A percentile compares a stretch with the other conserved stretches of the same genome.
Conservation (phyloP, 2,113 vertebrate species). For the Hippoglossus stenolepis region DNA sequence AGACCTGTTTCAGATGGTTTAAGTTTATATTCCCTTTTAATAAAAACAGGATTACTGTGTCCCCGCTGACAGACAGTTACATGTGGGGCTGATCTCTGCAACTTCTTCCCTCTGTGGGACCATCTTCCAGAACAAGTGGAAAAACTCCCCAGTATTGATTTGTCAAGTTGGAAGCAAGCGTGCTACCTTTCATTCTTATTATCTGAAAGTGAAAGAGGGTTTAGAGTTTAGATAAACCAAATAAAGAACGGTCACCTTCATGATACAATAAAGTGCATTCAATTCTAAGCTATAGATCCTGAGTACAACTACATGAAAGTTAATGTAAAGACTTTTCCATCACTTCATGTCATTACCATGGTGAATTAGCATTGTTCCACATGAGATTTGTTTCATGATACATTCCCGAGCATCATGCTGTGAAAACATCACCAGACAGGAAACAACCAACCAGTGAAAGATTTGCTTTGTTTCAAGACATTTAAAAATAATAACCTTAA, state of each 20-base stretch:
- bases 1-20: conserved; percentile 67
- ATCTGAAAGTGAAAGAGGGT: background rate
- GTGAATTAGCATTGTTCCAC: background rate
- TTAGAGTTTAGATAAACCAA: too few species aligned
- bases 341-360: background rate
- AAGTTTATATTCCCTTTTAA: conserved; percentile 74
- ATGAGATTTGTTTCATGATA: conserved; percentile 21
- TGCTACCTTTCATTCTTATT: background rate
- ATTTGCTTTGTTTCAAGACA: background rate
- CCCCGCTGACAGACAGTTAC: conserved; percentile 43
- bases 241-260: too few species aligned
- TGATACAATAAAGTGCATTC: background rate
- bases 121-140: conserved; percentile 27
- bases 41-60: conserved; percentile 77
- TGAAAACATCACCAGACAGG: background rate
- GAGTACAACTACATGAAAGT: too few species aligned
- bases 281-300: too few species aligned
- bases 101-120: conserved; percentile 27
- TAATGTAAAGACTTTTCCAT: background rate
- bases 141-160: conserved; percentile 41
- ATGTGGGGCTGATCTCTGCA: conserved; percentile 29
- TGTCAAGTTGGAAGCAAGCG: conserved; percentile 11
- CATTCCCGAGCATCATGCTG: background rate
- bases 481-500: background rate
- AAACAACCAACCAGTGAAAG: background rate